A percentile compares a stretch with the other conserved stretches of the same genome.
Conservation (phyloP, 2,797 vertebrate genomes). For the Discoglossus pictus region DNA sequence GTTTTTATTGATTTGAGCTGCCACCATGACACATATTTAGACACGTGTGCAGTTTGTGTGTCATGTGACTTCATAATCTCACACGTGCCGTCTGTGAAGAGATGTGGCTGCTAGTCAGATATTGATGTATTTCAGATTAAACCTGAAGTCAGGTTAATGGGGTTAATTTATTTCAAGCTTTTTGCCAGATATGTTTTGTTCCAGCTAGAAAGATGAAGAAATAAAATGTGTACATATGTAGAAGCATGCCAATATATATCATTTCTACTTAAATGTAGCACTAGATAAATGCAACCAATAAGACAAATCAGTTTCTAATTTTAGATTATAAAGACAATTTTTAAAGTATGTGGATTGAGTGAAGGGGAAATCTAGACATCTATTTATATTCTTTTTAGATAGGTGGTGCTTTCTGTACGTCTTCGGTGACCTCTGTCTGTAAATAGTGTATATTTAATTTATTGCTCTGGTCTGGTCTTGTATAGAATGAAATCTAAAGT, state of each 20-base stretch:
- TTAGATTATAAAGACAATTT: slow-evolving; percentile 56
- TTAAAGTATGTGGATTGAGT: slow-evolving; percentile 45
- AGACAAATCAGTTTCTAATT: slow-evolving; percentile 46
- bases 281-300: slow-evolving; percentile 40
- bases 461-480: slow-evolving; percentile 87
- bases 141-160: slow-evolving; percentile 3
- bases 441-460: slow-evolving; percentile 92
- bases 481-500: slow-evolving; percentile 83
- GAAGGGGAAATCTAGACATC: slow-evolving; percentile 37
- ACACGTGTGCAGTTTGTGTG: too few species aligned
- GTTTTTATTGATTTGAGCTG: too few species aligned
- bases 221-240: slow-evolving; percentile 3
- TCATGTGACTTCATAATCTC: not conserved
- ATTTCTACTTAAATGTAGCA: slow-evolving; percentile 50
- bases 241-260: slow-evolving; percentile 56
- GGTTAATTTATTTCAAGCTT: slow-evolving; percentile 27
- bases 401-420: slow-evolving; percentile 68
- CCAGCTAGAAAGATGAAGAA: slow-evolving; percentile 27
- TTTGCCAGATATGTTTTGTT: slow-evolving; percentile 26
- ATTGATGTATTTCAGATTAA: not conserved
- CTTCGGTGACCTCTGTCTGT: slow-evolving; percentile 74
- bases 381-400: slow-evolving; percentile 61
- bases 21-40: too few species aligned
- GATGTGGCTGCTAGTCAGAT: not conserved
- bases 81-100: not conserved